Evolutionary conservation across 1,140 invertebrate genomes (phyloP), one percentile per base, ranked within the genome.

Genomic region (Brachionus rotundiformis): DNA sequence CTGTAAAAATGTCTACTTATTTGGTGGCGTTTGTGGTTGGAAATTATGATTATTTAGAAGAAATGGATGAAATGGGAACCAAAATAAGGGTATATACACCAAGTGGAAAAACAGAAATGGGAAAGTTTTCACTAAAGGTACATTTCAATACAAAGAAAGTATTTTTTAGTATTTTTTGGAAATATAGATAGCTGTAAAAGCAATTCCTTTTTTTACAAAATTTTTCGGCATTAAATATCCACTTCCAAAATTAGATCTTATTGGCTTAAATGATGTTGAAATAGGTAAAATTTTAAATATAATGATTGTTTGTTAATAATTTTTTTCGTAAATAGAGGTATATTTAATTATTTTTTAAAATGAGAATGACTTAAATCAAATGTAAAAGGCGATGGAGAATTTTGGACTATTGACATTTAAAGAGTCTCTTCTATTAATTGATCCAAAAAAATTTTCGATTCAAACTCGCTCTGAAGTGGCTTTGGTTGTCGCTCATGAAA

Each of bases 1-100:
- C 95, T 1, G 95, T 95, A 0, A 91, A 95, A 81, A 98, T 98
- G 96, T 96, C 95, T 1, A 97, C 96, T 0, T 98, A 98, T 86
- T 89, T 98, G 76, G 92, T 98, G 49, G 96, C 95, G 0, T 91
- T 93, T 59, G 92, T 96, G 0, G 92, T 98, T 5, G 95, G 95
- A 25, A 94, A 98, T 87, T 98, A 94, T 88, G 95, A 98, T 87
- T 95, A 92, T 88, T 91, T 98, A 2, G 95, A 98, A 80, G 86
- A 29, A 5, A 85, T 76, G 47, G 86, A 88, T 82, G 73, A 83
- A 16, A 85, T 95, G 89, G 94, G 94, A 8, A 92, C 95, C 8
- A 83, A 92, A 25, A 92, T 98, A 0, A 89, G 95, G 82, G 94
- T 98, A 0, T 98, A 95, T 85, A 96, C 95, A 5, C 94, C 94